phyloP scores from a whole-genome alignment of 2,113 vertebrate species.

The Orientallactaga bullata region DNA sequence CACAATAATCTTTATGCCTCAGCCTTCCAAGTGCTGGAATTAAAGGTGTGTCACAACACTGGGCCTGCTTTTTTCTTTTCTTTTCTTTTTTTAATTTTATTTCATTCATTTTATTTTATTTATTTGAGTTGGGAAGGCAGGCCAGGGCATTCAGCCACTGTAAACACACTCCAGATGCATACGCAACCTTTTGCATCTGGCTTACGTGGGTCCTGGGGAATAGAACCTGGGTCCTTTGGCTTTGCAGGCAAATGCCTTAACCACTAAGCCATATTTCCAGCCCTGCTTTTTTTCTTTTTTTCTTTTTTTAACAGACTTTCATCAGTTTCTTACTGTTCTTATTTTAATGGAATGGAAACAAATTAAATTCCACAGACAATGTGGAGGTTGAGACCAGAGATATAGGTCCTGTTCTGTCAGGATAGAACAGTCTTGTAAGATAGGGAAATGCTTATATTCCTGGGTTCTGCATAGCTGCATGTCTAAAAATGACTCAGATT shows the following conservation, averaged over 20 bases:
- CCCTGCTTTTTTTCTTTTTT: background rate
- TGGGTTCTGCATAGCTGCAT: background rate
- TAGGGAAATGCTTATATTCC: background rate
- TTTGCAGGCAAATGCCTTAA: too few species aligned
- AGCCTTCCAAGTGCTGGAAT: too few species aligned
- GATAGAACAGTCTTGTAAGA: background rate
- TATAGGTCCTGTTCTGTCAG: background rate
- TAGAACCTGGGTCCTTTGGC: too few species aligned
- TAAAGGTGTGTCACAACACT: too few species aligned
- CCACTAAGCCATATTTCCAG: too few species aligned
- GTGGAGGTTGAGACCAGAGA: background rate
- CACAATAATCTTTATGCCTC: too few species aligned
- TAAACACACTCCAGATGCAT: too few species aligned
- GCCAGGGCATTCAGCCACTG: too few species aligned
- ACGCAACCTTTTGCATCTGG: too few species aligned
- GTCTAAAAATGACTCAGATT: background rate
- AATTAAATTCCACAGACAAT: background rate
- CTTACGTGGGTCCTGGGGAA: too few species aligned
- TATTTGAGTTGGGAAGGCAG: too few species aligned
- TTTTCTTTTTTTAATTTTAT: background rate
- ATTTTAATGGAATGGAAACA: constrained; percentile 7
- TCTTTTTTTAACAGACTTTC: background rate
- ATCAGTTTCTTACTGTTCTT: background rate
- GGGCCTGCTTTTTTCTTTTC: background rate
- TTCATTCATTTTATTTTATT: too few species aligned